phyloP scores from a whole-genome alignment of 2,113 vertebrate species.

The Carollia perspicillata region DNA sequence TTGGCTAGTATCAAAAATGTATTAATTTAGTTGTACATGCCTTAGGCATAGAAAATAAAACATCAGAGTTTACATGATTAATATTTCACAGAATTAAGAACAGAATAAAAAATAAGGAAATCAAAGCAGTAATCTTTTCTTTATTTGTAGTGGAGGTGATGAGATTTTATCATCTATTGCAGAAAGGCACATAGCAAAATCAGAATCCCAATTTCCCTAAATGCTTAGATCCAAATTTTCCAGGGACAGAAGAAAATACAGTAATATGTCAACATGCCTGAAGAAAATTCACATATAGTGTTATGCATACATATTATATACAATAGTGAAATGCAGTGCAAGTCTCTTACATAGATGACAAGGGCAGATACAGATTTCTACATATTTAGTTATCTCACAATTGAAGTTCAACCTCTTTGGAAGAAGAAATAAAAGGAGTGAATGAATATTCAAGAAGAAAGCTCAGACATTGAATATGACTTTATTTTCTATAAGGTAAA shows the following conservation, averaged over 20 bases:
- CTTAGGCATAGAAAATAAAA: background rate
- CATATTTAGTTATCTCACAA: background rate
- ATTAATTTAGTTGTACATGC: background rate
- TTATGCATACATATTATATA: background rate
- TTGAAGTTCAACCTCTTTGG: background rate
- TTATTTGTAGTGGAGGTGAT: background rate
- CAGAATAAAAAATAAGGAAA: background rate
- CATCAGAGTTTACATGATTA: background rate
- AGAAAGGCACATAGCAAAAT: background rate
- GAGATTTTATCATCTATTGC: background rate
- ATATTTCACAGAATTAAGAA: background rate
- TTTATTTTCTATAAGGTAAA: background rate
- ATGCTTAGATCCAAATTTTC: background rate
- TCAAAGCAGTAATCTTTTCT: background rate
- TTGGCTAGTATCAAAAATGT: background rate
- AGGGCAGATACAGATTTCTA: background rate
- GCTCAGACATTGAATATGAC: background rate
- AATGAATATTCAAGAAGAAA: background rate
- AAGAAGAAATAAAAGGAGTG: background rate
- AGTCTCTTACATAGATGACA: background rate
- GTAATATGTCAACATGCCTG: background rate
- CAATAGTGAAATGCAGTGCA: rapidly evolving
- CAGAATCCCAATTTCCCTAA: background rate
- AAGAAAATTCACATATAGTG: background rate
- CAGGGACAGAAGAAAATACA: background rate